These are phyloP conservation scores for Galago senegalensis DNA, from an alignment of 2,797 vertebrate genomes.

Conservation along the genomic window DNA sequence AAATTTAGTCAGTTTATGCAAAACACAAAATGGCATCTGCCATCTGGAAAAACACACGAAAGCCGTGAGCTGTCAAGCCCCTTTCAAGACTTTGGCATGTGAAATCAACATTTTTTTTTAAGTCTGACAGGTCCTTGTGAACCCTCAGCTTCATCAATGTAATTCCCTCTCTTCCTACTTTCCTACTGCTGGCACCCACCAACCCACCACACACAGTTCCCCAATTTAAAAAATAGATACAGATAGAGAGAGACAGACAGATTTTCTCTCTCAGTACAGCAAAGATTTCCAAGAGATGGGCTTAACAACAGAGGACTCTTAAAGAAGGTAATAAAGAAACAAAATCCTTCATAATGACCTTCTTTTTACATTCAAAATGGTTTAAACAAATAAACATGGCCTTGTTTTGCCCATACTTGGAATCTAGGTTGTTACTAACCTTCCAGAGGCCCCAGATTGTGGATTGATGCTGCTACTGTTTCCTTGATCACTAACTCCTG, in stretches of 20 bases:
- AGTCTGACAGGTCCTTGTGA: slow-evolving; percentile 86
- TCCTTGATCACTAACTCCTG: not conserved
- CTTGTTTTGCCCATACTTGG: not conserved
- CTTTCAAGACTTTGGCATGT: slow-evolving; percentile 91
- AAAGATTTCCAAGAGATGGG: slow-evolving; percentile 55
- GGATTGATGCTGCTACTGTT: not conserved
- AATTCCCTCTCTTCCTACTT: slow-evolving; percentile 54
- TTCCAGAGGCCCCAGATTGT: not conserved
- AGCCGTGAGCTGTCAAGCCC: slow-evolving; percentile 88
- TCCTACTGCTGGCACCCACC: not conserved
- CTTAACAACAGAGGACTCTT: slow-evolving; percentile 10
- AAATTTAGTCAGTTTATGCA: slow-evolving; percentile 91
- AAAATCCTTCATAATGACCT: not conserved
- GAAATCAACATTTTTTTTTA: slow-evolving; percentile 88
- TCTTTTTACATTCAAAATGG: not conserved
- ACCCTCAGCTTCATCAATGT: slow-evolving; percentile 44
- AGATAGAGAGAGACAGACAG: not conserved
- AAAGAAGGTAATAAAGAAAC: not conserved
- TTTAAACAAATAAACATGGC: not conserved
- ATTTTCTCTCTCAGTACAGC: slow-evolving; percentile 45
- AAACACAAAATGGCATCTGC: slow-evolving; percentile 92
- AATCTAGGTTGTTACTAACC: not conserved
- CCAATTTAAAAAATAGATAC: slow-evolving; percentile 46
- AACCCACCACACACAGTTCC: not conserved
- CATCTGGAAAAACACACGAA: slow-evolving; percentile 91